Percentiles rank a stretch among this genome's conserved stretches.
phyloP scores from a whole-genome alignment of 2,113 vertebrate genomes.

The Hemicordylus capensis region DNA sequence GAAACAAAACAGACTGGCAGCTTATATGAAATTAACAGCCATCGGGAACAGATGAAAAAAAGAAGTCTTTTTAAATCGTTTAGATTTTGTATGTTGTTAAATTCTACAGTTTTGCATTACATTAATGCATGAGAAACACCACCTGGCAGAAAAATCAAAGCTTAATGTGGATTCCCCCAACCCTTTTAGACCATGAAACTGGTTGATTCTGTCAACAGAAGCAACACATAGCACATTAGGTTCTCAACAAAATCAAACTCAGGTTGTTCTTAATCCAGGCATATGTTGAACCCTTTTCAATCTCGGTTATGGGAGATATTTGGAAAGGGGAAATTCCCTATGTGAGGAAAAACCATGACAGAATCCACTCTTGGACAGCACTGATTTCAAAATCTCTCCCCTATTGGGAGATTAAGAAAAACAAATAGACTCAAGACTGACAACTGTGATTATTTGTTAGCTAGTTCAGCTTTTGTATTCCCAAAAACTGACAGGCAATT shows the following conservation, averaged over 20 bases:
- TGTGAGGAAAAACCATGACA: background rate
- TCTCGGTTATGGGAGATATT: background rate
- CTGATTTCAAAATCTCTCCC: background rate
- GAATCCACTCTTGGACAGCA: background rate
- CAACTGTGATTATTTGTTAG: slow-evolving; percentile 26
- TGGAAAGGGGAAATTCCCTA: background rate
- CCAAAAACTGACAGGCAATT: background rate
- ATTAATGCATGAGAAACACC: slow-evolving; percentile 32
- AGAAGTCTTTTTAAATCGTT: slow-evolving; percentile 30
- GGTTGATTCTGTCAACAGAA: background rate
- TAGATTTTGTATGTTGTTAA: background rate
- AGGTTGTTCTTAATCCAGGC: background rate
- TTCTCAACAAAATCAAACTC: background rate
- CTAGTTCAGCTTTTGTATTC: slow-evolving; percentile 38
- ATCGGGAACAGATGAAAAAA: slow-evolving; percentile 39
- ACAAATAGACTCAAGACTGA: slow-evolving; percentile 27
- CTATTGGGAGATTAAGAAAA: background rate
- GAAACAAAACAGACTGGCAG: slow-evolving; percentile 30
- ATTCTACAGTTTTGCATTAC: background rate
- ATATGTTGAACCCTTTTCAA: background rate
- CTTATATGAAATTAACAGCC: slow-evolving; percentile 63
- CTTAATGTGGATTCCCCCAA: background rate
- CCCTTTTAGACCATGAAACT: background rate
- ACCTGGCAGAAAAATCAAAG: background rate
- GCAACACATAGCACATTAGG: background rate